These are phyloP conservation scores for Dryas iulia DNA, from an alignment of 1,140 invertebrate species.

Conservation along the genomic window DNA sequence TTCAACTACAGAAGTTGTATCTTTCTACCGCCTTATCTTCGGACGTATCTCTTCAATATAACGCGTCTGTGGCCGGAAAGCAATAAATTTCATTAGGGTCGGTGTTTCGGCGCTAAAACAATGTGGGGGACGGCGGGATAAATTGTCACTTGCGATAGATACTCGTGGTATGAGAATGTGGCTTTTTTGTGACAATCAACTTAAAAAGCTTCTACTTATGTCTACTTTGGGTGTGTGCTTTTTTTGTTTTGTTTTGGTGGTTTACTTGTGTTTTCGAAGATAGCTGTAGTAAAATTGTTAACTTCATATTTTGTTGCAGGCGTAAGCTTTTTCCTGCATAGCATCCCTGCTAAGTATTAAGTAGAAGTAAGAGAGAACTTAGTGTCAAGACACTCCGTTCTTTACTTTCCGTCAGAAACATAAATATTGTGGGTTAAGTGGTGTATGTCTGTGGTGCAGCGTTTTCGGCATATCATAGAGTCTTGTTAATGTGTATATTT, in stretches of 20 bases:
- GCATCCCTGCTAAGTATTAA: too few relatives aligned
- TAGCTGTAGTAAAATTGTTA: too few relatives aligned
- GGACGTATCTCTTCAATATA: constrained; percentile 25
- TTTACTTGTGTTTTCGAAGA: too few relatives aligned
- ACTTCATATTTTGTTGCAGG: too few relatives aligned
- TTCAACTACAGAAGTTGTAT: background rate
- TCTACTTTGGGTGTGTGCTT: background rate
- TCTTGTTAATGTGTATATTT: too few relatives aligned
- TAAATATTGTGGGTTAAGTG: too few relatives aligned
- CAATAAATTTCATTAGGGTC: constrained; percentile 67
- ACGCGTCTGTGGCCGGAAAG: constrained; percentile 14
- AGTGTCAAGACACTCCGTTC: too few relatives aligned
- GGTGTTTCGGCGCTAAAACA: constrained; percentile 51
- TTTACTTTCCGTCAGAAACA: too few relatives aligned
- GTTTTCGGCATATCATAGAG: too few relatives aligned
- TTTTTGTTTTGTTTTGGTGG: background rate
- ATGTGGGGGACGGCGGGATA: constrained; percentile 46
- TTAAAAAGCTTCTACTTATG: constrained; percentile 1
- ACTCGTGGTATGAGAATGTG: constrained; percentile 11
- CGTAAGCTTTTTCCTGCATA: too few relatives aligned
- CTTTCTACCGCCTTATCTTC: constrained; percentile 16
- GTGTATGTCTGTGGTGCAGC: too few relatives aligned
- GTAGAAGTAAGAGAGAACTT: too few relatives aligned
- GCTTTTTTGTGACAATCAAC: constrained; percentile 42
- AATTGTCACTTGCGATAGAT: constrained; percentile 51